phyloP scores from a whole-genome alignment of 1,140 invertebrate genomes.

The Ceratitis capitata region DNA sequence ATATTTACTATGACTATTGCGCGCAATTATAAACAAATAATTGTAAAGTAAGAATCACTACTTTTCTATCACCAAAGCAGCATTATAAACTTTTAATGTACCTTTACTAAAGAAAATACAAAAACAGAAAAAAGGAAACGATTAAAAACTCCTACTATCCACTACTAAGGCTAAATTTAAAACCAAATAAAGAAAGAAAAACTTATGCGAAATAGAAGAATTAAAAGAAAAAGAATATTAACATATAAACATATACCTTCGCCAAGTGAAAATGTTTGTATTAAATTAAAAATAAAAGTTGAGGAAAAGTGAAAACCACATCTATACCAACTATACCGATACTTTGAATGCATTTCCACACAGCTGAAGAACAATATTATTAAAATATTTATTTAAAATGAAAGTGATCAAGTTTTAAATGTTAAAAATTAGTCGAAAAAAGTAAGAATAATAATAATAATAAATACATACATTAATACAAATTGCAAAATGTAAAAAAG shows the following conservation, averaged over 20 bases:
- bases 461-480: too few relatives aligned
- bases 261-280: conserved; percentile 43
- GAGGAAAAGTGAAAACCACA: too few relatives aligned
- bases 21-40: neutral
- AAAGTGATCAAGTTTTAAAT: neutral
- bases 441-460: neutral
- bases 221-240: conserved; percentile 46
- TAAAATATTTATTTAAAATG: conserved; percentile 31
- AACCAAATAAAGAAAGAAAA: conserved; percentile 46
- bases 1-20: conserved; percentile 46
- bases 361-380: conserved; percentile 24
- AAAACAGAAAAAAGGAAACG: conserved; percentile 40
- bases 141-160: conserved; percentile 44
- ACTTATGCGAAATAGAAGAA: neutral
- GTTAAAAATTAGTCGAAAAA: conserved; percentile 4
- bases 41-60: neutral
- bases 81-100: conserved; percentile 57
- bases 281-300: neutral
- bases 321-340: conserved; percentile 36
- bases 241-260: neutral
- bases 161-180: conserved; percentile 54
- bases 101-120: conserved; percentile 50
- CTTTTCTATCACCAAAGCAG: conserved; percentile 30
- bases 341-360: conserved; percentile 18
- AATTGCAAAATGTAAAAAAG: neutral